Base-by-base conservation (phyloP, 1,140 invertebrate genomes). In the Bilobella aurantiaca region DNA sequence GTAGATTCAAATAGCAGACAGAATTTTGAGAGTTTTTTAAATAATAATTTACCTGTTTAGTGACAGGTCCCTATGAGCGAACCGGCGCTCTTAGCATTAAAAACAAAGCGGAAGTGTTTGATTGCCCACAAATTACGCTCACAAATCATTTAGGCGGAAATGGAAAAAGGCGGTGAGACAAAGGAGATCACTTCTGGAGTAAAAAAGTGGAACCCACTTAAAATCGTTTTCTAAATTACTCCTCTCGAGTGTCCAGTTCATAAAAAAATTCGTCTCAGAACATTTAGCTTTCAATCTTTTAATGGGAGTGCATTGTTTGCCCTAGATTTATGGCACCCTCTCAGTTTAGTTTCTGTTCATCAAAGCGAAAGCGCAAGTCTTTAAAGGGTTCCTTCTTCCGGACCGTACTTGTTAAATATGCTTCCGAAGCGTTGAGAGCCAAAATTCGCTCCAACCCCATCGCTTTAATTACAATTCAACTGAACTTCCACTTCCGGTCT, bases 91-190 rank as follows among this genome's bases (percentile, higher is more conserved):
- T 5, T 5, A 3, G 25, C 49, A 53, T 21, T 63, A 63, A 29
- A 63, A 53, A 47, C 28, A 37, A 16, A 63, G 46, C 61, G 61
- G 61, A 63, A 63, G 37, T 63, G 49, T 63, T 53, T 63, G n/a
- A 63, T 47, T 53, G 27, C 30, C 61, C 61, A 53, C 37, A 46
- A 63, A 63, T 63, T 63, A 63, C 61, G 23, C 61, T 49, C n/a
- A 49, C 42, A 63, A 63, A 63, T 63, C 61, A 63, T 47, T 27
- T 3, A 18, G 16, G 1, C 61, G 61, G 61, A 63, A 63, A 46
- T 53, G 61, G 18, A 27, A 37, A 58, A 29, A 12, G 34, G 34
- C 8, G 34, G 18, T 42, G 34, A 42, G 34, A 42, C 34, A 18
- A 8, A 18, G 49, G 27, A 29, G 25, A 16, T 37, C 32, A 8